These are phyloP conservation scores for Meiosimyza decipiens DNA, from an alignment of 2,888 invertebrate species.

Conservation along the genomic window DNA sequence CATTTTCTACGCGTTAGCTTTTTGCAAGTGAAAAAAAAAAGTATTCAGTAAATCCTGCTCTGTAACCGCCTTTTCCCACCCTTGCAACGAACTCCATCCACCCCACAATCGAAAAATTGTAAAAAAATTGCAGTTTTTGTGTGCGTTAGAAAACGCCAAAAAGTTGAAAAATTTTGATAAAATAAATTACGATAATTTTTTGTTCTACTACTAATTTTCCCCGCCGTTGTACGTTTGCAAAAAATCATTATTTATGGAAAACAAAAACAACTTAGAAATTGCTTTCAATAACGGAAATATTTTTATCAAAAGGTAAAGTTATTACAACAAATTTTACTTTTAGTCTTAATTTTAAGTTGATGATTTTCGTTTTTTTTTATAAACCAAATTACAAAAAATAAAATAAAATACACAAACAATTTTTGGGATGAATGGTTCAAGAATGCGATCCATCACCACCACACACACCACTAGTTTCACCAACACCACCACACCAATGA, in stretches of 20 bases:
- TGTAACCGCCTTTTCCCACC: background rate
- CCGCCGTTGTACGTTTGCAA: constrained; percentile 36
- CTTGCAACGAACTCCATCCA: constrained; percentile 15
- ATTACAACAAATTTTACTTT: constrained; percentile 21
- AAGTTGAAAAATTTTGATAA: background rate
- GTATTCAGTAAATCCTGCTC: constrained; percentile 9
- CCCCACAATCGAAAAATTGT: constrained; percentile 28
- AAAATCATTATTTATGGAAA: constrained; percentile 65
- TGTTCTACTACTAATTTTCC: constrained; percentile 36
- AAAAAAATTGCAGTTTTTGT: constrained; percentile 17
- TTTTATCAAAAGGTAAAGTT: constrained; percentile 65
- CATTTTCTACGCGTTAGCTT: constrained; percentile 6
- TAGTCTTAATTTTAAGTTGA: constrained; percentile 24
- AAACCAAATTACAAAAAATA: background rate
- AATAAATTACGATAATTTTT: constrained; percentile 11
- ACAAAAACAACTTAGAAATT: constrained; percentile 66
- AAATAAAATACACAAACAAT: too few relatives aligned
- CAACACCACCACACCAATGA: too few relatives aligned
- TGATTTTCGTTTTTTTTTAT: constrained; percentile 3
- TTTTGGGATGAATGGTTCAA: too few relatives aligned
- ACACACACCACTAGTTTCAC: too few relatives aligned
- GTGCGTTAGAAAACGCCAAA: too few relatives aligned
- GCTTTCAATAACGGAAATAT: constrained; percentile 67
- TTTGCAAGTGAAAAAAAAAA: constrained; percentile 30
- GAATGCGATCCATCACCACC: too few relatives aligned